A percentile compares a stretch with the other conserved stretches of the same genome.
Evolutionary conservation across 2,797 vertebrate species (phyloP).

Genomic region (Protonibea diacanthus): DNA sequence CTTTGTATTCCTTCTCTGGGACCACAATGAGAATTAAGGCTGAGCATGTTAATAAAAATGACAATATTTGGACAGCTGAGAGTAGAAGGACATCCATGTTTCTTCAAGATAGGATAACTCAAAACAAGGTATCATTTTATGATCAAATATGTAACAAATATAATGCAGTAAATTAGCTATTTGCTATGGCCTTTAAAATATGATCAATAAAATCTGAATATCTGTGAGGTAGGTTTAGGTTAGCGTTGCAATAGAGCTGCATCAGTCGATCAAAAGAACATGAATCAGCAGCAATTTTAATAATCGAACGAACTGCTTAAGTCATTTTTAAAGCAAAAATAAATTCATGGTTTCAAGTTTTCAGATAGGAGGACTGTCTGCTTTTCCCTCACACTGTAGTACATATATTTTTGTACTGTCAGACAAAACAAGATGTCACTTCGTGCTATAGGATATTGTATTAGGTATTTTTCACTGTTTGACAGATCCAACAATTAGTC

Average conservation of each 20-base stretch:
- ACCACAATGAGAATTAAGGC: neutral
- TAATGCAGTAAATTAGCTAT: neutral
- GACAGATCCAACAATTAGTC: too few relatives aligned
- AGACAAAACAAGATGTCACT: too few relatives aligned
- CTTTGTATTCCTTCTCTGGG: constrained; percentile 17
- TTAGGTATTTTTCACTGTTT: neutral
- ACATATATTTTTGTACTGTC: too few relatives aligned
- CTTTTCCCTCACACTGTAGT: neutral
- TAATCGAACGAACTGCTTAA: too few relatives aligned
- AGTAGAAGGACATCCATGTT: neutral
- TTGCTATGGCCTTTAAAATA: neutral
- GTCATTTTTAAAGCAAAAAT: neutral
- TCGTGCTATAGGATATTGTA: too few relatives aligned
- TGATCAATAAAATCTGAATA: neutral
- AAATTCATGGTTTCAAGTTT: neutral
- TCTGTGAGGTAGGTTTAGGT: neutral
- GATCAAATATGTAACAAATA: neutral
- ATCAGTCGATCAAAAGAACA: neutral
- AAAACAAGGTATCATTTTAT: neutral
- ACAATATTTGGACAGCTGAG: neutral
- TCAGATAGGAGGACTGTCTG: neutral
- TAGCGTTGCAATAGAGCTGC: neutral
- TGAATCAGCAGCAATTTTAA: neutral
- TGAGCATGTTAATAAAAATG: constrained; percentile 1
- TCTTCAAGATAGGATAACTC: neutral